These are phyloP conservation scores for Rhinella marina DNA, from an alignment of 2,797 vertebrate species.

Conservation along the genomic window DNA sequence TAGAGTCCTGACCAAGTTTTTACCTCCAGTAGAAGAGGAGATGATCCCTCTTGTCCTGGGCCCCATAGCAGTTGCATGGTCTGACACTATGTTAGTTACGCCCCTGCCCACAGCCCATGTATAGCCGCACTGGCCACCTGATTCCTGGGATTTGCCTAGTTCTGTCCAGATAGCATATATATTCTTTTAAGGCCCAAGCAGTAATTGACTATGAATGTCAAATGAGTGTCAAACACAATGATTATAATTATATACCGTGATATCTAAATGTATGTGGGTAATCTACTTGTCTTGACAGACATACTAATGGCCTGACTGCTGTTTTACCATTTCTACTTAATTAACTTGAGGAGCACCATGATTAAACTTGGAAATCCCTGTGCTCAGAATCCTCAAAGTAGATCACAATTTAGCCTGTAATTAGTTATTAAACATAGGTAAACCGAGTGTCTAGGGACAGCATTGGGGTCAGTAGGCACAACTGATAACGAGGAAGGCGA, in stretches of 20 bases:
- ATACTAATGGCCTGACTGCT: conserved; percentile 30
- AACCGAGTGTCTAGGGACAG: conserved; percentile 27
- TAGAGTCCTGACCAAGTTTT: no score
- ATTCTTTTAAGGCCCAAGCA: not conserved
- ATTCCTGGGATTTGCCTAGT: not conserved
- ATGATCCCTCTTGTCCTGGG: no score
- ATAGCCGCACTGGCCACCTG: not conserved
- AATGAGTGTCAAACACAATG: not conserved
- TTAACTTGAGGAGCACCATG: conserved; percentile 36
- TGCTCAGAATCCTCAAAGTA: conserved; percentile 39
- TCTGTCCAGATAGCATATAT: not conserved
- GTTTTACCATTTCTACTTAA: conserved; percentile 43
- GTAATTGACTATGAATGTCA: conserved; percentile 4
- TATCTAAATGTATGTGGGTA: not conserved
- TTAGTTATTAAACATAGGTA: conserved; percentile 53
- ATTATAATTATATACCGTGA: conserved; percentile 5
- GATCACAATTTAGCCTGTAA: conserved; percentile 40
- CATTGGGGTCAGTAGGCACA: conserved; percentile 28
- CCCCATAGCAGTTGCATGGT: no score
- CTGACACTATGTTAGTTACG: no score
- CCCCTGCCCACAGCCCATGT: not conserved
- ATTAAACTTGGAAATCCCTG: conserved; percentile 41
- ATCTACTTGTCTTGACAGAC: conserved; percentile 18
- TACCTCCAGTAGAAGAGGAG: no score
- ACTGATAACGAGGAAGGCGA: conserved; percentile 26